These are phyloP conservation scores for Clupea harengus DNA, from an alignment of 2,113 vertebrate genomes.

Conservation along the genomic window DNA sequence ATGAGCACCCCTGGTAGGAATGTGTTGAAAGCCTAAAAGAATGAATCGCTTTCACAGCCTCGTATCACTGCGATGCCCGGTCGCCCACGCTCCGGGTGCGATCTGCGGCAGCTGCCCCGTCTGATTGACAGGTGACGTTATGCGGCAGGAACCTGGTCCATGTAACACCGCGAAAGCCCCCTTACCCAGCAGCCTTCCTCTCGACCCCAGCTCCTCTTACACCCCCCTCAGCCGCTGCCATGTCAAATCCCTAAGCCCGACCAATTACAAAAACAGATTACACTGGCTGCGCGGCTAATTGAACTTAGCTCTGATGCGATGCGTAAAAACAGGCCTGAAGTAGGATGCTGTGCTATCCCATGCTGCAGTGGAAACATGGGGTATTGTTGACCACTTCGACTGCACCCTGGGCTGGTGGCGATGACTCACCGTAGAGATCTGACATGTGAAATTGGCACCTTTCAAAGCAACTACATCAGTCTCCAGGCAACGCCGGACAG, in stretches of 20 bases:
- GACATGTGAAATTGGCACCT: slow-evolving; percentile 52
- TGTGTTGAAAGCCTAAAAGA: slow-evolving; percentile 59
- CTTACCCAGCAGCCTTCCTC: slow-evolving; percentile 28
- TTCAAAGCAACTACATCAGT: slow-evolving; percentile 34
- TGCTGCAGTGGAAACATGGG: slow-evolving; percentile 44
- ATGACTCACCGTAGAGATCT: slow-evolving; percentile 57
- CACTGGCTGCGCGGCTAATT: slow-evolving; percentile 45
- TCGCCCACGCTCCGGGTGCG: slow-evolving; percentile 40
- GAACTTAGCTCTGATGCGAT: slow-evolving; percentile 43
- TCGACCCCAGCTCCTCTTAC: slow-evolving; percentile 75
- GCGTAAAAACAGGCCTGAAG: slow-evolving; percentile 16
- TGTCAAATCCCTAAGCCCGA: slow-evolving; percentile 65
- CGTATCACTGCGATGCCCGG: slow-evolving; percentile 33
- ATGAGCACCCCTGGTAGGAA: slow-evolving; percentile 61
- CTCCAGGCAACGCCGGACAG: slow-evolving; percentile 9
- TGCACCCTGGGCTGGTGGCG: slow-evolving; percentile 30
- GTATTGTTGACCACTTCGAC: slow-evolving; percentile 38
- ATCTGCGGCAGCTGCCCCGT: slow-evolving; percentile 62
- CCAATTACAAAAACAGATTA: slow-evolving; percentile 68
- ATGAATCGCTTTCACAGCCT: slow-evolving; percentile 43
- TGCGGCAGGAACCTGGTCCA: slow-evolving; percentile 65
- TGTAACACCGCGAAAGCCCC: slow-evolving; percentile 51
- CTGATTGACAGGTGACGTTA: slow-evolving; percentile 68
- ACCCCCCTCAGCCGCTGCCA: slow-evolving; percentile 54
- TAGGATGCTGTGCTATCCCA: slow-evolving; percentile 8